These are phyloP conservation scores for Ornithorhynchus anatinus DNA, from an alignment of 2,113 vertebrate genomes.

Conservation along the genomic window DNA sequence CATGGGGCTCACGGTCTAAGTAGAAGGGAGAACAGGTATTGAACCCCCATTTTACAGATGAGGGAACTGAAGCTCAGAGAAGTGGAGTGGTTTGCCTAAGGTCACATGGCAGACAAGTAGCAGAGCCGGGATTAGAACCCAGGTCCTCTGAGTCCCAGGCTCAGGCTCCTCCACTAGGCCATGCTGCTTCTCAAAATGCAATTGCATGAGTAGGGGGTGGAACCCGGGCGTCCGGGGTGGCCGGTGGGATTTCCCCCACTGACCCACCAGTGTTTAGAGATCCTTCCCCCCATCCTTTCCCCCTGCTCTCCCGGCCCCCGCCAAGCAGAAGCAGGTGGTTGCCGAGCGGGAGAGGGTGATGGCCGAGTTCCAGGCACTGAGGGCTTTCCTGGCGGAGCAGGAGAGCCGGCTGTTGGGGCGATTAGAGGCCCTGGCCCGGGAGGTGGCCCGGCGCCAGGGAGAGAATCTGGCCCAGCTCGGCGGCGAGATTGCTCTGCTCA, in stretches of 20 bases:
- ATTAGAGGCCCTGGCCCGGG: slow-evolving; percentile 70
- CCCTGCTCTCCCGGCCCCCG: neutral
- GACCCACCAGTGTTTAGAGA: neutral
- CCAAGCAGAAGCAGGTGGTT: slow-evolving; percentile 50
- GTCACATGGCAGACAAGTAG: too few species aligned
- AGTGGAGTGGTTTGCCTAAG: too few species aligned
- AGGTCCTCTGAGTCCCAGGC: too few species aligned
- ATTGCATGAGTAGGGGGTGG: neutral
- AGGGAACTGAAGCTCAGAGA: too few species aligned
- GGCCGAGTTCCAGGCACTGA: slow-evolving; percentile 63
- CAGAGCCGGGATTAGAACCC: too few species aligned
- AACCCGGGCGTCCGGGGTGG: neutral
- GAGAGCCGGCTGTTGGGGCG: slow-evolving; percentile 65
- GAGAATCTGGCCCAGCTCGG: slow-evolving; percentile 71
- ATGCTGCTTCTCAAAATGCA: too few species aligned
- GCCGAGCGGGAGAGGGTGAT: slow-evolving; percentile 64
- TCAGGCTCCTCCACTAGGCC: too few species aligned
- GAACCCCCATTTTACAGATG: too few species aligned
- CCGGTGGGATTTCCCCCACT: neutral
- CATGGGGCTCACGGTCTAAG: too few species aligned
- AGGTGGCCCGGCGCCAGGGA: slow-evolving; percentile 62
- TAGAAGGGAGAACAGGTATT: too few species aligned
- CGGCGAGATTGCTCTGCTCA: slow-evolving; percentile 66
- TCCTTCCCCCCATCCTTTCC: neutral
- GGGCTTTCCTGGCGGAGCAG: slow-evolving; percentile 71